Percentiles rank a stretch among this genome's conserved stretches.
Conservation (phyloP, 2,888 invertebrate genomes). For the Linnaemya vulpina region DNA sequence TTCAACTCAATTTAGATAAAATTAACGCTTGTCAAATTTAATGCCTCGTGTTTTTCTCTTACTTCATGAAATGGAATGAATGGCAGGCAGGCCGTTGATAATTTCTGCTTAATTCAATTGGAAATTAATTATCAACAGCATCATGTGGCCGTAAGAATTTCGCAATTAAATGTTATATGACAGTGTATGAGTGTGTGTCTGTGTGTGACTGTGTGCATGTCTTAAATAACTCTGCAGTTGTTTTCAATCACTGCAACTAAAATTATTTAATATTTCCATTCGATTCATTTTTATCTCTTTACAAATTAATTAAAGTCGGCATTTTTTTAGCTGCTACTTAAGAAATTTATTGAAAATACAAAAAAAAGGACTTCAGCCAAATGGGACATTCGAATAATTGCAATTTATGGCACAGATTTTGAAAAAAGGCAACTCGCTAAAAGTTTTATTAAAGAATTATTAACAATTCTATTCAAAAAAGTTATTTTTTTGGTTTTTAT, state of each 20-base stretch:
- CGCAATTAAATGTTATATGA: constrained; percentile 56
- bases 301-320: constrained; percentile 56
- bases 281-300: constrained; percentile 60
- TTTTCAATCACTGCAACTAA: constrained; percentile 19
- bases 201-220: neutral
- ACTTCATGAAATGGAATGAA: constrained; percentile 11
- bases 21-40: constrained; percentile 69
- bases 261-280: constrained; percentile 46
- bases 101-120: constrained; percentile 65
- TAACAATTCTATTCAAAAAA: no score
- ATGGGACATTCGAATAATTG: neutral
- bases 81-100: constrained; percentile 38
- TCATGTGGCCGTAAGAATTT: constrained; percentile 55
- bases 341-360: neutral
- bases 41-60: constrained; percentile 39
- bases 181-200: neutral
- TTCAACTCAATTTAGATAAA: neutral
- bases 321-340: neutral
- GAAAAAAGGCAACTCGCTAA: no score
- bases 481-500: no score
- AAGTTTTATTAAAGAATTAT: no score
- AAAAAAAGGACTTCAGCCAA: neutral
- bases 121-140: constrained; percentile 60
- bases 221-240: constrained; percentile 35
- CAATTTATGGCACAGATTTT: no score